A percentile compares a stretch with the other conserved stretches of the same genome.
Evolutionary conservation across 2,888 invertebrate species (phyloP).

Genomic region (Catocala sponsa): DNA sequence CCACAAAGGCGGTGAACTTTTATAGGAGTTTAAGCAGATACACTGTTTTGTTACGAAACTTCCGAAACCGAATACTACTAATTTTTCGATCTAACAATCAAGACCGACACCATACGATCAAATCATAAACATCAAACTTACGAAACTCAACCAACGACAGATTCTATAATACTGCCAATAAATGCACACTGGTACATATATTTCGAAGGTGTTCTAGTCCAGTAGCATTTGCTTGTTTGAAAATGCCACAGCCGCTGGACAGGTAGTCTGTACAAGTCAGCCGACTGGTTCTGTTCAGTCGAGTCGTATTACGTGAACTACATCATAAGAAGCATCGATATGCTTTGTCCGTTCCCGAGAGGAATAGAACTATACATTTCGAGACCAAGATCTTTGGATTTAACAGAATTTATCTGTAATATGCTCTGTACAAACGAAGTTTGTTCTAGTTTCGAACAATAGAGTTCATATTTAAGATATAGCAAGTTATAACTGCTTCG

Average conservation of each 20-base stretch:
- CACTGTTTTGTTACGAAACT: too few relatives aligned
- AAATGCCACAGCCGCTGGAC: neutral
- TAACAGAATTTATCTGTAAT: neutral
- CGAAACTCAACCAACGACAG: too few relatives aligned
- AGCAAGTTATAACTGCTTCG: neutral
- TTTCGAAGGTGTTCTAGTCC: neutral
- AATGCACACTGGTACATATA: neutral
- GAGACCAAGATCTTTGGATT: neutral
- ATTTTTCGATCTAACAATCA: too few relatives aligned
- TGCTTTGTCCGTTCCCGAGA: neutral
- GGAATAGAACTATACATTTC: neutral
- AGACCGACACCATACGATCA: too few relatives aligned
- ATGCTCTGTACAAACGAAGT: neutral
- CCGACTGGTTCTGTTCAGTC: slow-evolving; percentile 8
- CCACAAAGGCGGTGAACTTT: too few relatives aligned
- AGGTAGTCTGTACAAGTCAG: slow-evolving; percentile 1
- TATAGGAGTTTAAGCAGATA: too few relatives aligned
- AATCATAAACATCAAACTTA: too few relatives aligned
- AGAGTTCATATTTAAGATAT: too few relatives aligned
- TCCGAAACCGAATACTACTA: too few relatives aligned
- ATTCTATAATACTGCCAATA: neutral
- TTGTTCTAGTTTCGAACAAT: neutral
- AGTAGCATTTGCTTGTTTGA: neutral
- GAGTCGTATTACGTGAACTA: neutral
- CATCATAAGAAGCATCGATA: neutral